These are phyloP conservation scores for Resseliella maxima DNA, from an alignment of 2,888 invertebrate genomes.

Conservation along the genomic window DNA sequence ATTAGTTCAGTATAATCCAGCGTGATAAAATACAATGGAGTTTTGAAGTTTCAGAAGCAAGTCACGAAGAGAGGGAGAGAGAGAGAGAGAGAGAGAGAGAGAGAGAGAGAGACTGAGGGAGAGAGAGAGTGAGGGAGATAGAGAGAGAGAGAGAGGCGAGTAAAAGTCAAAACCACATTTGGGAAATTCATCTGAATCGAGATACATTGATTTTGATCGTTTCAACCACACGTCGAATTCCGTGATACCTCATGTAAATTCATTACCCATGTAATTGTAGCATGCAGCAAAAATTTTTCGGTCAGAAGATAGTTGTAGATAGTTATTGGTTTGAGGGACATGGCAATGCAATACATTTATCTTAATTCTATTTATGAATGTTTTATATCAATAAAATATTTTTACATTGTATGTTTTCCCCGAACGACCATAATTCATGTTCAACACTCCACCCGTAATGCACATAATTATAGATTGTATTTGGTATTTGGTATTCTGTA, in stretches of 20 bases:
- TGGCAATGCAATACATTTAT: constrained; percentile 21
- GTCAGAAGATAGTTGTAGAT: background rate
- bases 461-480: constrained; percentile 30
- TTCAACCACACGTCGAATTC: constrained; percentile 7
- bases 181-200: background rate
- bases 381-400: constrained; percentile 49
- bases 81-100: background rate
- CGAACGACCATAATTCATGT: constrained; percentile 49
- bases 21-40: constrained; percentile 1
- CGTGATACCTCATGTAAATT: constrained; percentile 23
- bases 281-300: background rate
- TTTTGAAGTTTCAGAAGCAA: background rate
- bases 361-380: constrained; percentile 49
- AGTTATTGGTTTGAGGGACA: background rate
- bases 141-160: background rate
- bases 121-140: too few species aligned
- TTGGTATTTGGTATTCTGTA: background rate
- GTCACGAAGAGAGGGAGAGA: background rate
- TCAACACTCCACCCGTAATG: constrained; percentile 24
- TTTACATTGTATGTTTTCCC: constrained; percentile 36
- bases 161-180: background rate
- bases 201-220: constrained; percentile 8
- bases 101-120: too few species aligned
- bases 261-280: constrained; percentile 31
- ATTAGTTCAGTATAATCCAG: background rate